Evolutionary conservation across 2,888 invertebrate species (phyloP).

Genomic region (Formica aserva): DNA sequence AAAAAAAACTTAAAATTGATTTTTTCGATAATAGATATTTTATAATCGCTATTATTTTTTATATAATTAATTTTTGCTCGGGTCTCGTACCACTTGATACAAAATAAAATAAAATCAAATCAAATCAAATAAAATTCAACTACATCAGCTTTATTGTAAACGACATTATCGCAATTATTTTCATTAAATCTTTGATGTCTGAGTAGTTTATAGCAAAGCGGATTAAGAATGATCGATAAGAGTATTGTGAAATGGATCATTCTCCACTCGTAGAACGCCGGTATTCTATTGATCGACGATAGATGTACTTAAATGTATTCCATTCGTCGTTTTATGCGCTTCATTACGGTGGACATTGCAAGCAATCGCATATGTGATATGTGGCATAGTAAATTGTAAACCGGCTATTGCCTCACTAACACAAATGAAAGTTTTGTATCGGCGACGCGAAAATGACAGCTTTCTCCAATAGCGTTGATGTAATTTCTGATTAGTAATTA

Average conservation of each 20-base stretch:
- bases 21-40: not conserved
- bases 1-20: not conserved
- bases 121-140: not conserved
- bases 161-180: slow-evolving; percentile 30
- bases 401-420: slow-evolving; percentile 19
- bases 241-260: slow-evolving; percentile 34
- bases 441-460: slow-evolving; percentile 31
- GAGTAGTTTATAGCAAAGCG: slow-evolving; percentile 12
- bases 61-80: slow-evolving; percentile 15
- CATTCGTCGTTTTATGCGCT: slow-evolving; percentile 36
- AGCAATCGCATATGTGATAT: not conserved
- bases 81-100: not conserved
- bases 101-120: not conserved
- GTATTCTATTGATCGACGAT: slow-evolving; percentile 20
- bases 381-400: slow-evolving; percentile 29
- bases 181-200: slow-evolving; percentile 30
- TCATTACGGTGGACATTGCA: slow-evolving; percentile 31
- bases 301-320: slow-evolving; percentile 24
- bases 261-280: not conserved
- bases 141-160: not conserved
- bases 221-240: slow-evolving; percentile 50
- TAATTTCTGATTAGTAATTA: slow-evolving; percentile 51
- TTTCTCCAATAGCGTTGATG: not conserved
- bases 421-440: slow-evolving; percentile 26
- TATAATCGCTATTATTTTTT: not conserved